Base-by-base conservation (phyloP, 2,888 invertebrate species). In the Leptopterna dolabrata region DNA sequence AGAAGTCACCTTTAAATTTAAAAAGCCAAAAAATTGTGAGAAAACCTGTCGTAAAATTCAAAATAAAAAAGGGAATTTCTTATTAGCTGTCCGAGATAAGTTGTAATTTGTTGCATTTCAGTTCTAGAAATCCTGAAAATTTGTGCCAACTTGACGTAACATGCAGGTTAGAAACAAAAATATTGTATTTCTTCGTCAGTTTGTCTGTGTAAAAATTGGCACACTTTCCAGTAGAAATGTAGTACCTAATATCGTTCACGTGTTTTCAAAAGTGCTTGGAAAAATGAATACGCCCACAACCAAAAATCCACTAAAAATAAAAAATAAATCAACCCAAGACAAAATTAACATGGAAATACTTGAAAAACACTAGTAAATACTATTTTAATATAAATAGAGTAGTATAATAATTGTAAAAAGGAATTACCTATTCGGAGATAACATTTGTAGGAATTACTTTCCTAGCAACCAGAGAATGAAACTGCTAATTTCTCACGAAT, bases 361-460 rank as follows among this genome's bases (percentile, higher is more conserved):
- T 63, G 63, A 63, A 47, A 47, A 36, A 47, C 24, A 63, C 63
- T 63, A 63, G 63, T 63, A 63, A 19, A 63, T 63, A 63, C 63
- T 24, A 63, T 19, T 55, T 24, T 63, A 47, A 63, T 63, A 19
- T 19, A 19, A 63, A 9, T 24, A 63, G 63, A 63, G 63, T 63
- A 81, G 30, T 85, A 85, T 27, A 85, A 85, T 85, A 85, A 85
- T 85, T 47, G 85, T 73, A 85, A 85, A 85, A 85, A 85, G 55
- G 63, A 63, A 63, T 85, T 85, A 85, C 85, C 85, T 85, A 85
- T 85, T 63, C 43, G 83, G 71, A 83, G 83, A 19, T 45, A 78
- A 83, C 83, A 36, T 83, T 83, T 43, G 85, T 85, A 76, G 76
- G 85, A 78, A 85, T 73, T 27, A 76, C 81, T 43, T 73, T 85